phyloP scores from a whole-genome alignment of 1,140 invertebrate species.

The Pinna nobilis region DNA sequence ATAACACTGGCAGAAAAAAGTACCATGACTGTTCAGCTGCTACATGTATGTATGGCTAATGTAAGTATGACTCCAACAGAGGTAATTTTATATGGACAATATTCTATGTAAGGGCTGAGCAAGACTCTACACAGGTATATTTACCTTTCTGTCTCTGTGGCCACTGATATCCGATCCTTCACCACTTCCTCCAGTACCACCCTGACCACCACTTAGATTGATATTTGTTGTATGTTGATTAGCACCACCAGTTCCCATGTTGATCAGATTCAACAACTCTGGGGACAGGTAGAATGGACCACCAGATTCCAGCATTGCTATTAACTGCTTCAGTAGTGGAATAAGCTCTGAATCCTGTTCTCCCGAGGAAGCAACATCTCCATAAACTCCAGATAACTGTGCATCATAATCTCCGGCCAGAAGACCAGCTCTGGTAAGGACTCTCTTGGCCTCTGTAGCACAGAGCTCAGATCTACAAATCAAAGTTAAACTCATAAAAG shows the following conservation, averaged over 20 bases:
- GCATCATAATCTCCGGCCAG: constrained; percentile 68
- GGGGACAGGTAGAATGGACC: constrained; percentile 66
- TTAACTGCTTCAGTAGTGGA: constrained; percentile 69
- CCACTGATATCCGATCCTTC: constrained; percentile 5
- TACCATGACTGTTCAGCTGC: too few species aligned
- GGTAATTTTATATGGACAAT: too few species aligned
- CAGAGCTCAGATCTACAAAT: constrained; percentile 58
- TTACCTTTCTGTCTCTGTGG: constrained; percentile 32
- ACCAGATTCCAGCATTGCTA: constrained; percentile 69
- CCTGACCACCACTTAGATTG: background rate
- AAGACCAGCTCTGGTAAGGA: constrained; percentile 58
- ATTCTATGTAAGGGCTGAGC: background rate
- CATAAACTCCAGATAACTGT: constrained; percentile 66
- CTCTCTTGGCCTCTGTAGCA: constrained; percentile 62
- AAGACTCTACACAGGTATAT: background rate
- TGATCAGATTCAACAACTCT: constrained; percentile 64
- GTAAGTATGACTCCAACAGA: too few species aligned
- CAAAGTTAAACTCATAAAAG: background rate
- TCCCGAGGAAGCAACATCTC: constrained; percentile 52
- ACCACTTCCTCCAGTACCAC: constrained; percentile 15
- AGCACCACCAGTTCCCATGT: constrained; percentile 46
- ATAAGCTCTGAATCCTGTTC: constrained; percentile 67
- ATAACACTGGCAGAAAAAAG: too few species aligned
- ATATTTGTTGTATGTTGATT: constrained; percentile 56
- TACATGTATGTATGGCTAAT: too few species aligned